A percentile compares a stretch with the other conserved stretches of the same genome.
Evolutionary conservation across 64 coral and sea anemone genomes (phyloP).

Genomic region (Montipora cactus): DNA sequence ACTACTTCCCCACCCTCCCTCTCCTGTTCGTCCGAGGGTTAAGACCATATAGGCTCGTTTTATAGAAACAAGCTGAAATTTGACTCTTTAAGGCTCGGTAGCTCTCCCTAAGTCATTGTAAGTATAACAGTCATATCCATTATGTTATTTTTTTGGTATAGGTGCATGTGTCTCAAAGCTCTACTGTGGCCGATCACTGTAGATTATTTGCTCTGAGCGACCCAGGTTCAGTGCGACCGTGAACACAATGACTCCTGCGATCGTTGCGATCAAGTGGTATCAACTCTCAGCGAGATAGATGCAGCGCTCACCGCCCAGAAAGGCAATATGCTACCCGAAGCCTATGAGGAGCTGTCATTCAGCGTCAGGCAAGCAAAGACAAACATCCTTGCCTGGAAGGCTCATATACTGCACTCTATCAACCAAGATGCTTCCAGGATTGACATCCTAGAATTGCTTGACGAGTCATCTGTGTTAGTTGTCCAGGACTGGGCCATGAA

Average conservation of each 20-base stretch:
- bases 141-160: not conserved
- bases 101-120: not conserved
- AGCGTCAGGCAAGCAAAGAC: not conserved
- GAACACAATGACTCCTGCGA: not conserved
- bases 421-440: conserved; percentile 35
- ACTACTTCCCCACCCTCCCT: no score
- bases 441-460: not conserved
- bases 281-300: conserved; percentile 15
- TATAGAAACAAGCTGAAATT: not conserved
- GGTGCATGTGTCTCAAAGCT: conserved; percentile 26
- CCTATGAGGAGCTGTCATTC: conserved; percentile 33
- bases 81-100: not conserved
- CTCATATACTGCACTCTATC: not conserved
- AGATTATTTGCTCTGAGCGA: conserved; percentile 33
- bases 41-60: not conserved
- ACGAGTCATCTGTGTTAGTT: not conserved
- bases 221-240: not conserved
- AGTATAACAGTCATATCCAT: not conserved
- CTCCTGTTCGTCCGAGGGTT: not conserved
- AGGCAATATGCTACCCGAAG: conserved; percentile 40
- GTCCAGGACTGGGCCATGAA: not conserved
- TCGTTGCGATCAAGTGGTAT: conserved; percentile 11
- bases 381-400: conserved; percentile 25
- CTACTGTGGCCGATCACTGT: conserved; percentile 37
- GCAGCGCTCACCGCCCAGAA: conserved; percentile 34